These are phyloP conservation scores for Lophotis ruficrista DNA, from an alignment of 2,113 vertebrate species.

Conservation along the genomic window DNA sequence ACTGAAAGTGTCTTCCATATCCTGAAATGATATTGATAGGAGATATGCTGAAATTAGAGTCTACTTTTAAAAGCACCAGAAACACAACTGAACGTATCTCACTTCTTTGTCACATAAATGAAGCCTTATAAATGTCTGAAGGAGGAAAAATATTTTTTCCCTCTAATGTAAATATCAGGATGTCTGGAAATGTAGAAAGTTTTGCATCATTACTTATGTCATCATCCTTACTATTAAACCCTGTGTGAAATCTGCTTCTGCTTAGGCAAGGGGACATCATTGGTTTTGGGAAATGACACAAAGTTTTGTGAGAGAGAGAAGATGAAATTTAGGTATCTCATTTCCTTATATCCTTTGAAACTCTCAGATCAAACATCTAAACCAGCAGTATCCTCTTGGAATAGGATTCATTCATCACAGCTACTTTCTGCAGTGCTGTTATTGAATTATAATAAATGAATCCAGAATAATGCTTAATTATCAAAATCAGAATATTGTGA, in stretches of 20 bases:
- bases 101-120: neutral
- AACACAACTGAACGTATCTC: neutral
- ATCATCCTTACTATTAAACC: neutral
- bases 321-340: neutral
- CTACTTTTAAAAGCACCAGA: neutral
- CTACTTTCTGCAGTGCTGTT: neutral
- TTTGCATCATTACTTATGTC: neutral
- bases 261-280: neutral
- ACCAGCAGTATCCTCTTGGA: neutral
- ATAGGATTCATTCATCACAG: neutral
- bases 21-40: neutral
- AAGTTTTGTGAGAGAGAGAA: neutral
- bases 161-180: neutral
- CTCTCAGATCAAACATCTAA: neutral
- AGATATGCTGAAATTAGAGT: neutral
- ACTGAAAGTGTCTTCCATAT: neutral
- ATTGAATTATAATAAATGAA: neutral
- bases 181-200: neutral
- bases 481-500: neutral
- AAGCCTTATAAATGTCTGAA: neutral
- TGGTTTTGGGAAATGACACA: neutral
- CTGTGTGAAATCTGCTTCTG: neutral
- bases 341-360: neutral
- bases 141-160: neutral
- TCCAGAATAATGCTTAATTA: neutral